phyloP scores from a whole-genome alignment of 2,113 vertebrate genomes.

The Ageneiosus marmoratus region DNA sequence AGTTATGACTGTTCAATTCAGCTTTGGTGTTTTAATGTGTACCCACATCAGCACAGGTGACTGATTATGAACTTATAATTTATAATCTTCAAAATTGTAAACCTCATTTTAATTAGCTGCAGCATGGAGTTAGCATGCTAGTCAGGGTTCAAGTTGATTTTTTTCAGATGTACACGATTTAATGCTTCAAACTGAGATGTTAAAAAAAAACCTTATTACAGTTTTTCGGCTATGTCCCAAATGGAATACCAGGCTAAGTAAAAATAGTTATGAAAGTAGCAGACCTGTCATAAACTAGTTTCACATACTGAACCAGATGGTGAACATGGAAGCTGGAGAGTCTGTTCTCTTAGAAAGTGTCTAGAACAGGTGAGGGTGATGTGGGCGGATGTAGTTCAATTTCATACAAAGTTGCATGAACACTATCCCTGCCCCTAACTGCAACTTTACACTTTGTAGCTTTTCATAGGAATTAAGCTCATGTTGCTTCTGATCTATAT shows the following conservation, averaged over 20 bases:
- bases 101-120: conserved; percentile 1
- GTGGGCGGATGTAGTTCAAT: neutral
- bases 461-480: neutral
- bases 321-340: neutral
- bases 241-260: neutral
- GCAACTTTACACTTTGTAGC: neutral
- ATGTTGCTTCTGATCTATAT: neutral
- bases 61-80: neutral
- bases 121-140: neutral
- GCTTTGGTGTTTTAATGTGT: neutral
- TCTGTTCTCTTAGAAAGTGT: neutral
- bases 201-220: neutral
- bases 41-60: neutral
- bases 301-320: neutral
- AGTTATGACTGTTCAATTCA: conserved; percentile 8
- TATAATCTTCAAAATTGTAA: neutral
- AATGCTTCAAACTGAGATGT: neutral
- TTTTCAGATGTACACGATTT: neutral
- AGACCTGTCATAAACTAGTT: neutral
- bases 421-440: neutral
- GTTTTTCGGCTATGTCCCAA: neutral
- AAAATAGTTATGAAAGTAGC: neutral
- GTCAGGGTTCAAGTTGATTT: neutral
- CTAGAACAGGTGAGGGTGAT: neutral
- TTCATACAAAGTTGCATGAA: neutral